Evolutionary conservation across 1,140 invertebrate species (phyloP).

Genomic region (Drosophila kepulauana): DNA sequence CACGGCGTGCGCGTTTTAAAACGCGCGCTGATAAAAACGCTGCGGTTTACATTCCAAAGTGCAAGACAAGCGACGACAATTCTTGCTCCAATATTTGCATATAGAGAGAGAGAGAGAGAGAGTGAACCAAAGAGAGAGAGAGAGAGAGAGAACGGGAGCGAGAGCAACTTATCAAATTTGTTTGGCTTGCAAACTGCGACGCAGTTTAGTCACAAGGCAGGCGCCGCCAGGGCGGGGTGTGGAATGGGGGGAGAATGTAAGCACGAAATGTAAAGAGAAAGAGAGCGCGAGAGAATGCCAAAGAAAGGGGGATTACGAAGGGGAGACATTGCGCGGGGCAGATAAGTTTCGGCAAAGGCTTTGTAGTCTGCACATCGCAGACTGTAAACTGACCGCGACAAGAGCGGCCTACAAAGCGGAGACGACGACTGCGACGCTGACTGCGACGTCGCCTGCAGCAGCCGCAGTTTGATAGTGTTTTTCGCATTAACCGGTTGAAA

Average conservation of each 20-base stretch:
- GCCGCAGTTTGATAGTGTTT: neutral
- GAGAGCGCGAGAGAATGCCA: neutral
- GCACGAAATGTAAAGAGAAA: neutral
- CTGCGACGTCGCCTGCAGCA: neutral
- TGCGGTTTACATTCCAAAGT: slow-evolving; percentile 81
- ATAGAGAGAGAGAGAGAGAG: neutral
- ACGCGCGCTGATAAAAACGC: slow-evolving; percentile 66
- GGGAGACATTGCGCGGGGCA: slow-evolving; percentile 52
- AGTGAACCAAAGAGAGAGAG: too few relatives aligned
- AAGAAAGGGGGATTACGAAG: too few relatives aligned
- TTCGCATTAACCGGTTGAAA: too few relatives aligned
- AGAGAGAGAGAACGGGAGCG: neutral
- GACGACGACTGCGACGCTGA: neutral
- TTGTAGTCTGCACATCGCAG: slow-evolving; percentile 62
- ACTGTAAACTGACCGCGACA: slow-evolving; percentile 10
- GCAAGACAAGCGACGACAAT: slow-evolving; percentile 33
- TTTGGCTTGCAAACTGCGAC: slow-evolving; percentile 64
- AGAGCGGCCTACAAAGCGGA: slow-evolving; percentile 14
- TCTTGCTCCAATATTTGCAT: slow-evolving; percentile 38
- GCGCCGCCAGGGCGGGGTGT: neutral
- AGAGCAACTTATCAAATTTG: slow-evolving; percentile 64
- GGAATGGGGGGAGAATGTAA: neutral
- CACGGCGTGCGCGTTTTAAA: slow-evolving; percentile 21
- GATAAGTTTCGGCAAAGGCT: slow-evolving; percentile 77
- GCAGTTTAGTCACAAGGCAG: slow-evolving; percentile 37